Base-by-base conservation (phyloP, 2,888 invertebrate genomes). In the Pseudococcus longispinus region DNA sequence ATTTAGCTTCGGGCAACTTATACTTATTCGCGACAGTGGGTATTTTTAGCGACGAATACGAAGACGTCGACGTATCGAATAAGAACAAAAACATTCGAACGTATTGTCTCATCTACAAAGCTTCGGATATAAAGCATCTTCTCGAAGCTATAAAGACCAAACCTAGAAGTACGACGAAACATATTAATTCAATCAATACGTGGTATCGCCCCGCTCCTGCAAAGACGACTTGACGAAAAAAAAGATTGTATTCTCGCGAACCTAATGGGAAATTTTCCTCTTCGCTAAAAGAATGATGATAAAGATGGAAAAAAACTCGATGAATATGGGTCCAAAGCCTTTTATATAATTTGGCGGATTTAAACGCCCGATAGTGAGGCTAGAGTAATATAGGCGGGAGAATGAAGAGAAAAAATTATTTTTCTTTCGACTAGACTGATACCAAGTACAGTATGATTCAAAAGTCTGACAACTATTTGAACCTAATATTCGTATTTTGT, bases 161-260 rank as follows among this genome's bases (percentile, higher is more conserved):
- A 55, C n/a, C 55, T 55, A 23, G 3, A 55, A 23, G 3, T 23
- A 60, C 20, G 60, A 23, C 60, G 23, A 60, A 60, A 60, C 60
- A 60, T 60, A 60, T 60, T 60, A 60, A 60, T 60, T 60, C 60
- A 60, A 60, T 60, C 60, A 60, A 60, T 60, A 60, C 60, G 23
- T 23, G 11, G 60, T 23, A 23, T 60, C 29, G 29, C 29, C 29
- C 29, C 32, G 29, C 29, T 60, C 60, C 60, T 8, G 2, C 70
- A 18, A 70, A 6, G 29, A 29, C 60, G 60, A 60, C 60, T 2
- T 2, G 9, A 46, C 46, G 46, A n/a, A 70, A 32, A 29, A 29
- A 70, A 70, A 18, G 29, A 70, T 70, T 11, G 15, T 18, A 15
- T 29, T 70, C 18, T 29, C 29, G 70, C 29, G 29, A 70, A 70